Base-by-base conservation (phyloP, 1,140 invertebrate genomes). In the Asobara japonica region DNA sequence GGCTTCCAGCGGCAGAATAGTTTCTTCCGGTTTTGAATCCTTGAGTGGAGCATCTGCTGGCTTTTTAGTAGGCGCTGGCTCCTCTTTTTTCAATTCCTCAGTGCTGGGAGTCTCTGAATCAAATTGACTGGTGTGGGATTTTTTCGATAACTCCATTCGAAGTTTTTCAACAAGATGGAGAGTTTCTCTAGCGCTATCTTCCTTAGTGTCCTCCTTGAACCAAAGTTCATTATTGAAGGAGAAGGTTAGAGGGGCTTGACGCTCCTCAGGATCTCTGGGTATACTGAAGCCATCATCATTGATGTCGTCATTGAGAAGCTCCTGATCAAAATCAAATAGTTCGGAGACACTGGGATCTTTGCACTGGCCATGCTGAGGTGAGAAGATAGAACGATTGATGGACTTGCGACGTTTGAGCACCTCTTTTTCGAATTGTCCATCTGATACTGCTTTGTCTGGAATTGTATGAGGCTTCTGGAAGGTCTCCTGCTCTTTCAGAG, bases 181-280 rank as follows among this genome's bases (percentile, higher is more conserved):
- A 0, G 94, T 95, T 86, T 94, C 94, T 45, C 92, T 86, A 0
- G 92, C 92, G 78, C 89, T 92, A 71, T 93, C 91, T 73, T 93
- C 94, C 82, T 94, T 94, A n/a, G 92, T 91, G 79, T 94, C 93
- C 78, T 94, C 93, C 79, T 93, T 93, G 74, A 93, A 92, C 70
- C 93, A 88, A 60, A 92, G 88, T n/a, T 89, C 89, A 48, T 88
- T 87, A 51, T 88, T 88, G 74, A 92, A 91, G n/a, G 91, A 91
- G 73, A 93, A 92, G 1, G 90, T 87, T 18, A 93, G 87, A 0
- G 92, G 90, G 0, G 86, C 81, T 2, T 85, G 75, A 20, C 88
- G 83, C 74, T 91, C 89, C 56, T 92, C 92, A 56, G 91, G 89
- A 77, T 91, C 90, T 30, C 87, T 83, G 0, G 89, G 83, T 75